These are phyloP conservation scores for Odiellus spinosus DNA, from an alignment of 2,888 invertebrate genomes.

Conservation along the genomic window DNA sequence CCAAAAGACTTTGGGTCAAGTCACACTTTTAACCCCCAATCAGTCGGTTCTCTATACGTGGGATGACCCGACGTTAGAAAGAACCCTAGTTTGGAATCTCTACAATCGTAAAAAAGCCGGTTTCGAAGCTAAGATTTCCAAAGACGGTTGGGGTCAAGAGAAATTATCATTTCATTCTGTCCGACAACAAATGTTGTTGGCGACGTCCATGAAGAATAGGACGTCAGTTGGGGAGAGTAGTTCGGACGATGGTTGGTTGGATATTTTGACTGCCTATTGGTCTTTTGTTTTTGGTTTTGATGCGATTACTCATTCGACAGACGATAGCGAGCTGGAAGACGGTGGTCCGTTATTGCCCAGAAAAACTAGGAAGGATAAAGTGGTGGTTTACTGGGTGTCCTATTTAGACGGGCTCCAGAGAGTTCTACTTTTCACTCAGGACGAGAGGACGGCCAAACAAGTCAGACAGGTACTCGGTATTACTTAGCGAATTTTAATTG, in stretches of 20 bases:
- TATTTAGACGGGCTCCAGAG: slow-evolving; percentile 57
- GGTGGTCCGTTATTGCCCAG: slow-evolving; percentile 28
- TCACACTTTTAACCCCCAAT: slow-evolving; percentile 51
- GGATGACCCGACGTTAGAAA: slow-evolving; percentile 33
- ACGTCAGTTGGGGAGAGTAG: slow-evolving; percentile 23
- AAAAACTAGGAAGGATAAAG: slow-evolving; percentile 54
- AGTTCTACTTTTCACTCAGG: slow-evolving; percentile 56
- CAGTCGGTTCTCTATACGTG: slow-evolving; percentile 42
- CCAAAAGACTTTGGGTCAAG: slow-evolving; percentile 42
- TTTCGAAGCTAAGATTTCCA: slow-evolving; percentile 51
- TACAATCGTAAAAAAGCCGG: slow-evolving; percentile 36
- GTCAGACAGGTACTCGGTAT: slow-evolving; percentile 32
- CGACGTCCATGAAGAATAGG: slow-evolving; percentile 21
- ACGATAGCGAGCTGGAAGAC: slow-evolving; percentile 29
- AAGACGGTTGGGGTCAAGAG: slow-evolving; percentile 46
- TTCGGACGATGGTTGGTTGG: slow-evolving; percentile 23
- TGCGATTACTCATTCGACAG: slow-evolving; percentile 19
- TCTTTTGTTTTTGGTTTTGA: too few relatives aligned
- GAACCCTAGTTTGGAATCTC: slow-evolving; percentile 31
- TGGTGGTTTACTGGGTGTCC: slow-evolving; percentile 62
- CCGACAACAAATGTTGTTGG: slow-evolving; percentile 22
- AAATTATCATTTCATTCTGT: slow-evolving; percentile 54
- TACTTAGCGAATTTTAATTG: too few relatives aligned
- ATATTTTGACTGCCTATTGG: too few relatives aligned
- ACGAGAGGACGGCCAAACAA: slow-evolving; percentile 48